phyloP scores from a whole-genome alignment of 2,113 vertebrate species.

The Rafetus swinhoei region DNA sequence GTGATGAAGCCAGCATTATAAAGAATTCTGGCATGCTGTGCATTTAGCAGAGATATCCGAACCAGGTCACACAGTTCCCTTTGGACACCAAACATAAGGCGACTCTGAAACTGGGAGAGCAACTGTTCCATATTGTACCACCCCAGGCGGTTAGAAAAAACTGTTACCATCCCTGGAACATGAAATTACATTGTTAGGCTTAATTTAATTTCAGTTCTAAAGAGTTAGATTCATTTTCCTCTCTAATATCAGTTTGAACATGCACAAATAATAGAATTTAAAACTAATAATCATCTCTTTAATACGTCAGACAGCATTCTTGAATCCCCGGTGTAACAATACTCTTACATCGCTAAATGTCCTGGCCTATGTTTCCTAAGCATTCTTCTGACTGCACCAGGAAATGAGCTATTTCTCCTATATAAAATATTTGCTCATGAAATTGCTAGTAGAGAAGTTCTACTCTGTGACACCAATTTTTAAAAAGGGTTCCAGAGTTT shows the following conservation, averaged over 20 bases:
- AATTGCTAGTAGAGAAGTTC: background rate
- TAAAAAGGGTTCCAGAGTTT: too few relatives aligned
- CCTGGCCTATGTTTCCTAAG: background rate
- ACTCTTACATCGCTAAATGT: background rate
- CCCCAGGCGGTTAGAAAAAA: slow-evolving; percentile 94
- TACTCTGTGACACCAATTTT: background rate
- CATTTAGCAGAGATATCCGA: slow-evolving; percentile 91
- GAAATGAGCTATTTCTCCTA: background rate
- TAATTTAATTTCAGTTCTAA: background rate
- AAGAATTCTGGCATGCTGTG: slow-evolving; percentile 87
- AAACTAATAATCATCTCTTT: background rate
- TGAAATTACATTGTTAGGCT: background rate
- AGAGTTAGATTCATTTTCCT: background rate
- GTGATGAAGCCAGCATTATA: slow-evolving; percentile 88
- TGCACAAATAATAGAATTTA: background rate
- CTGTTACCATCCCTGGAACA: slow-evolving; percentile 92
- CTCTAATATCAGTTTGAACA: background rate
- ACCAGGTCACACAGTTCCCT: slow-evolving; percentile 96
- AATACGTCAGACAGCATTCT: background rate
- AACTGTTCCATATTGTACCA: slow-evolving; percentile 98
- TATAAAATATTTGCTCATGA: background rate
- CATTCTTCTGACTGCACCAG: background rate
- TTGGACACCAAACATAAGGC: slow-evolving; percentile 94
- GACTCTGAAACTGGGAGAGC: slow-evolving; percentile 96
- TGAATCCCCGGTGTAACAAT: background rate